Evolutionary conservation across 2,797 vertebrate species (phyloP).

Genomic region (Simalia tracyae): DNA sequence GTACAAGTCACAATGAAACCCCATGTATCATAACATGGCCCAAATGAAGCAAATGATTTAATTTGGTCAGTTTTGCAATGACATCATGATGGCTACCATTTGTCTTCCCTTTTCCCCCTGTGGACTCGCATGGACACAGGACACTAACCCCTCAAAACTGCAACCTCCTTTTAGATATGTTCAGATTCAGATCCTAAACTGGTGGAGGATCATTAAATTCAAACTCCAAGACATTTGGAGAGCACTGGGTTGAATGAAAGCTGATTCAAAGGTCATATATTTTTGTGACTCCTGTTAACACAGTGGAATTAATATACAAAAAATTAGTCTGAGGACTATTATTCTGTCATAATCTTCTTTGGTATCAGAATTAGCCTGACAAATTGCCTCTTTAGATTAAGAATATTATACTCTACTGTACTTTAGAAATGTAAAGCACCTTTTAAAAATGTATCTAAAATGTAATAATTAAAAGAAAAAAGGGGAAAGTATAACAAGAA

Average conservation of each 20-base stretch:
- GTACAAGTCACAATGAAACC: too few relatives aligned
- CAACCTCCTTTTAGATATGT: background rate
- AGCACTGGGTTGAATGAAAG: background rate
- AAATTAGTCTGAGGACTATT: background rate
- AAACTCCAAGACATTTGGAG: background rate
- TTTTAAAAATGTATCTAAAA: background rate
- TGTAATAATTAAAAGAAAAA: too few relatives aligned
- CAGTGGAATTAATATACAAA: background rate
- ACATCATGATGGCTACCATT: background rate
- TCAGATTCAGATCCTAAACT: background rate
- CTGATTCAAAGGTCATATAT: background rate
- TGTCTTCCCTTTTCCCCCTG: background rate
- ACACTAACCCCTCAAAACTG: background rate
- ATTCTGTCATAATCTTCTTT: background rate
- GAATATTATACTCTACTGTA: background rate
- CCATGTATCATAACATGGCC: too few relatives aligned
- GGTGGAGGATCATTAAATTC: background rate
- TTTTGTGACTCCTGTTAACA: background rate
- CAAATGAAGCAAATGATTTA: too few relatives aligned
- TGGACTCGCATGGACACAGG: background rate
- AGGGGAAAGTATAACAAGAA: background rate
- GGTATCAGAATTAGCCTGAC: background rate
- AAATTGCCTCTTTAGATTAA: background rate
- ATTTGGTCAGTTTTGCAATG: too few relatives aligned
- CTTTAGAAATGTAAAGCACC: background rate